A percentile compares a stretch with the other conserved stretches of the same genome.
Evolutionary conservation across 2,888 invertebrate species (phyloP).

Genomic region (Leptura quadrifasciata): DNA sequence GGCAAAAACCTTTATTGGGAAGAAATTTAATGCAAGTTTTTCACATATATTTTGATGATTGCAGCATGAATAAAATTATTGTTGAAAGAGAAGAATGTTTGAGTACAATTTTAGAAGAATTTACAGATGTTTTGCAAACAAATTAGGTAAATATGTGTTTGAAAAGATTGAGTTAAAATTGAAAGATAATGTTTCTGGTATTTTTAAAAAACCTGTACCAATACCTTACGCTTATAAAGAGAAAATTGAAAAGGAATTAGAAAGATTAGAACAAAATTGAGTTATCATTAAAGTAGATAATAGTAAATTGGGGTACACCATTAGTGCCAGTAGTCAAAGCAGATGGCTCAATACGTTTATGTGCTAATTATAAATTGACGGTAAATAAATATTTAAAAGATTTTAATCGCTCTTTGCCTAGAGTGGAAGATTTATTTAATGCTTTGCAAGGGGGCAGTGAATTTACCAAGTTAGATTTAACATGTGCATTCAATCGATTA

Average conservation of each 20-base stretch:
- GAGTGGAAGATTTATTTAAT: constrained; percentile 40
- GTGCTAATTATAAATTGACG: constrained; percentile 59
- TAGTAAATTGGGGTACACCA: constrained; percentile 26
- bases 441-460: constrained; percentile 36
- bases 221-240: constrained; percentile 15
- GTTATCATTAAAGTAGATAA: constrained; percentile 14
- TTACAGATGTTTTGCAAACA: too few species aligned
- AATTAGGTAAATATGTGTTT: too few species aligned
- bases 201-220: constrained; percentile 22
- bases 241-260: constrained; percentile 20
- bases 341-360: constrained; percentile 37
- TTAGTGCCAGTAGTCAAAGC: constrained; percentile 16
- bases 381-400: constrained; percentile 50
- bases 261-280: constrained; percentile 9
- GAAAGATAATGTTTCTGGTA: constrained; percentile 3
- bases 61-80: too few species aligned
- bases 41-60: background rate
- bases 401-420: background rate
- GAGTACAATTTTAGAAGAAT: too few species aligned
- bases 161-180: too few species aligned
- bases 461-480: constrained; percentile 42
- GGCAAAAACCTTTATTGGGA: background rate
- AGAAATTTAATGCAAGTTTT: constrained; percentile 6
- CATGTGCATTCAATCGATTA: constrained; percentile 32
- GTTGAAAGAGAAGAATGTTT: too few species aligned